Conservation (phyloP, 2,113 vertebrate genomes). For the Corythornis madagascariensis region DNA sequence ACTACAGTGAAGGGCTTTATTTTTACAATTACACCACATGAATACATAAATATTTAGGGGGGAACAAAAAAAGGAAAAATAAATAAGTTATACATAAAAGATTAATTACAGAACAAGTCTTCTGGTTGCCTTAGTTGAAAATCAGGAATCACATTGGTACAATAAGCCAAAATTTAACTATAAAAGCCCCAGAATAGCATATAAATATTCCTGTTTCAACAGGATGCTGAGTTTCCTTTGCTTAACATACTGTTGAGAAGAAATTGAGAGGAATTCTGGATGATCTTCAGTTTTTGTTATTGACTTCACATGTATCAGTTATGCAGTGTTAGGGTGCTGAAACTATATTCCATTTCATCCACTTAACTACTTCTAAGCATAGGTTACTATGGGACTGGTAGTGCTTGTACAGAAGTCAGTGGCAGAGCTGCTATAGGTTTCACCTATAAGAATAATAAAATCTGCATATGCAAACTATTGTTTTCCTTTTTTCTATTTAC, state of each 20-base stretch:
- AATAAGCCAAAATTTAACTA: background rate
- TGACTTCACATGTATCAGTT: background rate
- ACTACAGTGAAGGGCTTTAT: background rate
- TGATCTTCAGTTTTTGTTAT: background rate
- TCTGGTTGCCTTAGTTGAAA: background rate
- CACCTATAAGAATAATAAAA: background rate
- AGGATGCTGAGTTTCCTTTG: background rate
- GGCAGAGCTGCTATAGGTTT: background rate
- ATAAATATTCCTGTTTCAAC: background rate
- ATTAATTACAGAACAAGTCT: background rate
- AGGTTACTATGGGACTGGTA: background rate
- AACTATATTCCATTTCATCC: background rate
- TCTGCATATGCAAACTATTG: background rate
- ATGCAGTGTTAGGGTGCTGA: background rate
- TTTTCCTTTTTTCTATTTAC: background rate
- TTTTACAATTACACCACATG: background rate
- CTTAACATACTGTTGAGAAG: background rate
- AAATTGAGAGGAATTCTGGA: background rate
- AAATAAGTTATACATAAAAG: background rate
- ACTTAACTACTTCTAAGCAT: background rate
- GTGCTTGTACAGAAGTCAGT: background rate
- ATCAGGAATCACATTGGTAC: background rate
- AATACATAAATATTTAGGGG: background rate
- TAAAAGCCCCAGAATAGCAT: background rate
- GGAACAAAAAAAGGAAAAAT: too few species aligned